These are phyloP conservation scores for Orientallactaga bullata DNA, from an alignment of 2,113 vertebrate genomes.

Conservation along the genomic window DNA sequence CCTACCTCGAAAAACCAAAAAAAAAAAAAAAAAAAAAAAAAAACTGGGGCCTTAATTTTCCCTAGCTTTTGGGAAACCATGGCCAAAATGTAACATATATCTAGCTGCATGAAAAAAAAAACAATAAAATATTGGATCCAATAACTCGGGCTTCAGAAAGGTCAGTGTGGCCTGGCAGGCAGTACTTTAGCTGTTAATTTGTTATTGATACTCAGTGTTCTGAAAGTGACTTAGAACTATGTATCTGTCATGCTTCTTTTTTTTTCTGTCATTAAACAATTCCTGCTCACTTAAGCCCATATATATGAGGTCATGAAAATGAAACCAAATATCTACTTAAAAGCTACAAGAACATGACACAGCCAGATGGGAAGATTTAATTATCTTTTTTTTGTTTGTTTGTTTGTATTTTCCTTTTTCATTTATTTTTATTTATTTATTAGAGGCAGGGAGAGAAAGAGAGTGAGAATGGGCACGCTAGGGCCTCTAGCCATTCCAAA, in stretches of 20 bases:
- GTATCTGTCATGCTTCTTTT: not conserved
- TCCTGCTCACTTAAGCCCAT: not conserved
- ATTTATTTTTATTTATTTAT: too few relatives aligned
- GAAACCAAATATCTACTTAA: not conserved
- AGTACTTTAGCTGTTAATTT: not conserved
- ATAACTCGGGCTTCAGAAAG: not conserved
- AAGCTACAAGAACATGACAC: too few relatives aligned
- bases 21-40: not conserved
- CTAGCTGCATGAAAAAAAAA: not conserved
- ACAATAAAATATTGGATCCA: not conserved
- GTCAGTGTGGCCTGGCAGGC: too few relatives aligned
- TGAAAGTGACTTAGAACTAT: not conserved
- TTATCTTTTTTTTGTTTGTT: too few relatives aligned
- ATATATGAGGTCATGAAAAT: not conserved
- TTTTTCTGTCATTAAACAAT: not conserved
- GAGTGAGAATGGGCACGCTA: too few relatives aligned
- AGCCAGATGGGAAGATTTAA: too few relatives aligned
- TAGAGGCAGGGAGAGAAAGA: too few relatives aligned
- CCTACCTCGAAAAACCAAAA: too few relatives aligned
- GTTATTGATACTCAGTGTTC: not conserved
- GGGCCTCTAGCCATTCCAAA: too few relatives aligned
- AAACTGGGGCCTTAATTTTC: not conserved
- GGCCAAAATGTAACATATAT: not conserved
- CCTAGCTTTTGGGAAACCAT: not conserved
- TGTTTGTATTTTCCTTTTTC: too few relatives aligned